phyloP scores from a whole-genome alignment of 2,113 vertebrate species.

The Promerops cafer region DNA sequence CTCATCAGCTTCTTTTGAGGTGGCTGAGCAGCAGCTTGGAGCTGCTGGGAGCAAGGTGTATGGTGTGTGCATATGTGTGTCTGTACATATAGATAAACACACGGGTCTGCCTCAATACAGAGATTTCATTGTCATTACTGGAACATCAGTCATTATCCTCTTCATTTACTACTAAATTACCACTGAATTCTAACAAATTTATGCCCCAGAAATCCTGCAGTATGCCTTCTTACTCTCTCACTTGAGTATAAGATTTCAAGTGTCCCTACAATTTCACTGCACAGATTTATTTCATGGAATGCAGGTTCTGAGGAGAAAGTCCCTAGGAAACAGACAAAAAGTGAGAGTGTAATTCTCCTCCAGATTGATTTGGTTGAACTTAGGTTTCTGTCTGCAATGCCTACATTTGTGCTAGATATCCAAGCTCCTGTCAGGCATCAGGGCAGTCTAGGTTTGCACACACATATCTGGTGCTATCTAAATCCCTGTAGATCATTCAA shows the following conservation, averaged over 20 bases:
- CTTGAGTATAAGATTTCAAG: not conserved
- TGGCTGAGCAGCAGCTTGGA: not conserved
- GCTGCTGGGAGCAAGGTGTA: not conserved
- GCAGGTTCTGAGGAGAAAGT: not conserved
- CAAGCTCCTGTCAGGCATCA: not conserved
- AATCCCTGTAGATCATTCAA: not conserved
- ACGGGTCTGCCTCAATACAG: not conserved
- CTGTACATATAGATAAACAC: not conserved
- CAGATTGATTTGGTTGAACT: not conserved
- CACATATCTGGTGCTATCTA: fast-evolving
- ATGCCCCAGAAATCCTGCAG: not conserved
- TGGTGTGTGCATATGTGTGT: not conserved
- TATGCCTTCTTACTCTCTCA: not conserved
- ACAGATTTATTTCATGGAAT: not conserved
- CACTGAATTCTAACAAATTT: not conserved
- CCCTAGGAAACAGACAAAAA: not conserved
- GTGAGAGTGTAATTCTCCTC: not conserved
- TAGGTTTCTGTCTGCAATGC: not conserved
- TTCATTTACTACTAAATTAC: not conserved
- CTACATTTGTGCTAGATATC: not conserved
- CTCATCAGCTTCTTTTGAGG: not conserved
- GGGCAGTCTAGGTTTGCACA: not conserved
- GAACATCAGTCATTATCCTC: not conserved
- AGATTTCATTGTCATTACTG: not conserved
- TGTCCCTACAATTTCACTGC: not conserved